Evolutionary conservation across 2,888 invertebrate species (phyloP), one percentile per base, ranked within the genome.

Genomic region (Troglohyphantes excavatus): DNA sequence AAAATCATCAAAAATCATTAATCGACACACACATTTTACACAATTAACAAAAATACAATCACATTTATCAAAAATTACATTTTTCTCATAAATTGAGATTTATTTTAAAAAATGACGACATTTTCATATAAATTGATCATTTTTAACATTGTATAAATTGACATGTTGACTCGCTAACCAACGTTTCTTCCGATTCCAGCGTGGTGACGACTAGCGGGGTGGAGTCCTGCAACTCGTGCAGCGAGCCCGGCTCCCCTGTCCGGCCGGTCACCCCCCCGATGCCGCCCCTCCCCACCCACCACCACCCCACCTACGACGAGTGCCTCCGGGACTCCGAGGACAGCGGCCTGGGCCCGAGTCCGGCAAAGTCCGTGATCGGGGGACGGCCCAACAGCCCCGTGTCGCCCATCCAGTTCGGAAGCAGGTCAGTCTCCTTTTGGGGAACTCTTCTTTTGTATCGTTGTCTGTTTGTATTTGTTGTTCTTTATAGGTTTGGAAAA

Each of bases 261-360:
- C 84, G 90, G 39, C 91, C 91, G 1, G 89, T 75, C 72, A 90
- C 88, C 46, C 90, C 90, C 13, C 81, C 81, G 67, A 84, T 85
- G 90, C 88, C 90, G 29, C 90, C 90, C 13, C 67, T 83, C 27
- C 90, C 90, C 33, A 70, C 88, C 46, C 78, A 76, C 6, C 81
- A 81, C 67, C 82, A 82, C 82, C 82, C 67, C n/a, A 67, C 73
- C 27, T 53, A 53, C n/a, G 53, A 53, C 53, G 85, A 85, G 68
- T 81, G 90, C 79, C 73, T 85, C 21, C 79, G 85, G 21, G 90
- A 90, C 81, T 85, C 85, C 75, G 90, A 90, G 61, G 90, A 90
- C 81, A 81, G 79, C 46, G 90, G 90, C n/a, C 81, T 90, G 27
- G 90, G 90, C 0, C 84, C 90, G 23, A 90, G 90, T 29, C 90